A percentile compares a stretch with the other conserved stretches of the same genome.
Evolutionary conservation across 1,140 invertebrate species (phyloP).

Genomic region (Drosophila lini): DNA sequence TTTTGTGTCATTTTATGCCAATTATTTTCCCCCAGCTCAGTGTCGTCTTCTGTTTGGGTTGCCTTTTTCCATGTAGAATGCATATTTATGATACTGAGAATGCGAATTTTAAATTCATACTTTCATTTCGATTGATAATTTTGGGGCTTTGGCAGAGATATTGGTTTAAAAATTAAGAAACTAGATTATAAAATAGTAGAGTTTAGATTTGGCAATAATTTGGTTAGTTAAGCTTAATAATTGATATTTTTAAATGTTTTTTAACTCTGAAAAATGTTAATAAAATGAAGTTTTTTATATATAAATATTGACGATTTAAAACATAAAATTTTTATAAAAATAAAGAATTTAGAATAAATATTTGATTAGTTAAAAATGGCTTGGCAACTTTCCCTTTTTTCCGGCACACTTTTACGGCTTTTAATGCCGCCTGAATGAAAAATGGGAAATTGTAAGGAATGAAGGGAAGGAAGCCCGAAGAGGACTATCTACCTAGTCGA

Average conservation of each 20-base stretch:
- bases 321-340: too few relatives aligned
- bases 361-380: conserved; percentile 9
- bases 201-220: neutral
- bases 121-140: neutral
- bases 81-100: conserved; percentile 2
- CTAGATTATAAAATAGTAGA: neutral
- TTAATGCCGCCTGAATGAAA: conserved; percentile 40
- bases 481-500: conserved; percentile 12
- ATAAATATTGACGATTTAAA: too few relatives aligned
- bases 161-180: neutral
- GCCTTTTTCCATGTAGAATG: neutral
- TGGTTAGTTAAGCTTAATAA: neutral
- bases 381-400: conserved; percentile 55
- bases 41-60: conserved; percentile 16
- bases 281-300: neutral
- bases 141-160: neutral
- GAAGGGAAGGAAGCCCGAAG: conserved; percentile 23
- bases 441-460: conserved; percentile 10
- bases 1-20: conserved; percentile 74
- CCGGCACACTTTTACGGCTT: conserved; percentile 14
- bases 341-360: neutral
- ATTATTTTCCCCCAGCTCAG: conserved; percentile 48
- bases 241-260: neutral
- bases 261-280: neutral
- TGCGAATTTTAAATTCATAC: conserved; percentile 11